Percentiles rank a stretch among this genome's conserved stretches.
phyloP scores from a whole-genome alignment of 2,113 vertebrate species.

The Otocyon megalotis region DNA sequence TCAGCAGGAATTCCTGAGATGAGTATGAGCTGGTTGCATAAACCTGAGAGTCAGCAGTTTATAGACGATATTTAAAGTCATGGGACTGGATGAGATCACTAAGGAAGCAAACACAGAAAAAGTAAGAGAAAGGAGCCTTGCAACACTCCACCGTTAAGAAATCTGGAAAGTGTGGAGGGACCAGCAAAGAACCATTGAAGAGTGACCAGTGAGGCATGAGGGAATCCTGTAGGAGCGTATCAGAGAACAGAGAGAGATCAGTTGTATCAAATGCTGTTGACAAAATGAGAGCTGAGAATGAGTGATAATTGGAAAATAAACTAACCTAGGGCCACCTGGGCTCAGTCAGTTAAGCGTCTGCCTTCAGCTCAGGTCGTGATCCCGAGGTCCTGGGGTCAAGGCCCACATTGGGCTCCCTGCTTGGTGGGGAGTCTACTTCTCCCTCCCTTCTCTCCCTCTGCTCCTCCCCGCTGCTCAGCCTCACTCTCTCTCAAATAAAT shows the following conservation, averaged over 20 bases:
- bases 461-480: no score
- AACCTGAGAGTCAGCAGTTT: conserved; percentile 33
- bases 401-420: no score
- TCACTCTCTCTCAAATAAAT: no score
- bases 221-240: not conserved
- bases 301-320: not conserved
- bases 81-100: conserved; percentile 21
- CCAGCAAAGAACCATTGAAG: not conserved
- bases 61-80: not conserved
- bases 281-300: not conserved
- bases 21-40: not conserved
- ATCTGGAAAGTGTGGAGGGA: not conserved
- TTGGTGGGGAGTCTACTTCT: no score
- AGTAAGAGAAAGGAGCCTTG: not conserved
- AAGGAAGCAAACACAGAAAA: not conserved
- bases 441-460: no score
- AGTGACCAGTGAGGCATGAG: not conserved
- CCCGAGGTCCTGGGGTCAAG: no score
- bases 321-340: no score
- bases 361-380: no score
- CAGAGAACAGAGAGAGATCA: not conserved
- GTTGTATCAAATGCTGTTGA: not conserved
- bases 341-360: no score
- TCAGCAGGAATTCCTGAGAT: not conserved
- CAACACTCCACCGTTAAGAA: not conserved